Evolutionary conservation across 2,113 vertebrate species (phyloP), one percentile per base, ranked within the genome.

Genomic region (Polyodon spathula): DNA sequence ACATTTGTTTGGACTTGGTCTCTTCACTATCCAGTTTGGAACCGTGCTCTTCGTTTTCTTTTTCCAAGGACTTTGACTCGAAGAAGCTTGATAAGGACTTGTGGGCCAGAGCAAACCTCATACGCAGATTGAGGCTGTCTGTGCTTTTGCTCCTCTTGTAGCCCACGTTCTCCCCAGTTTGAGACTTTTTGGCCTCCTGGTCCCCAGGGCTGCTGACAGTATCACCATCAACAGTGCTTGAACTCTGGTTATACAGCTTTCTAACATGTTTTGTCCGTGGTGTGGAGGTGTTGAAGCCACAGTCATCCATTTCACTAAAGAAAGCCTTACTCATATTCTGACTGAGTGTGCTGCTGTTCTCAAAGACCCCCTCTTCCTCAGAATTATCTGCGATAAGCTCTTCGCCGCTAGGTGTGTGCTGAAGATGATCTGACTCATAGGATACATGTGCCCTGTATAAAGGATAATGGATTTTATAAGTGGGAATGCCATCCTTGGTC

Each of bases 71-170:
- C 63, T 69, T 88, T 9, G 82, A 81, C 71, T 93, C 92, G 73
- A 93, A 92, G 37, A 93, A 83, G 42, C 80, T 88, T 11, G 87
- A 86, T 4, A 94, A 78, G 1, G 92, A 90, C 72, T 84, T 91
- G 14, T 93, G 90, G 8, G 90, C 91, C 68, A 84, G 85, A 58
- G 87, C 83, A 12, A 93, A 64, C 39, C 81, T 84, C 61, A 86
- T 84, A 52, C 69, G 80, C 37, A 93, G 76, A 54, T 81, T 89
- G 60, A 88, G 86, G 54, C 78, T 80, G 40, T 93, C 89, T 0
- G 75, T 69, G 44, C 10, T 82, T 78, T 82, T 89, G 60, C 75
- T 82, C 63, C 76, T 81, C 68, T 81, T 89, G 52, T 67, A 66
- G 14, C 71, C 68, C 17, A 73, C 80, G 40, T 44, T 67, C 63